Conservation (phyloP, 2,113 vertebrate species). For the Lontra canadensis region DNA sequence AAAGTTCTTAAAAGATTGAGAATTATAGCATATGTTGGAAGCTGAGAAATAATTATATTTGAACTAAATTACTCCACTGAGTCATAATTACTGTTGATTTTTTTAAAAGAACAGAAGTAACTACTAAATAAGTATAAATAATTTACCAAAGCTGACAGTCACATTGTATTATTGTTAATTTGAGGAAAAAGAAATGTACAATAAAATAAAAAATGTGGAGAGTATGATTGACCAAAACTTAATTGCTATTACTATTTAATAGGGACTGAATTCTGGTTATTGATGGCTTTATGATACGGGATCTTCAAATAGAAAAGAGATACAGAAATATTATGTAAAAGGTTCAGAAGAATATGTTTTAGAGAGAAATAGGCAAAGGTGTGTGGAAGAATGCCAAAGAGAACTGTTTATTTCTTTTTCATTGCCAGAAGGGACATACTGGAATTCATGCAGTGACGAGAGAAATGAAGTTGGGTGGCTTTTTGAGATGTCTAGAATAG, state of each 20-base stretch:
- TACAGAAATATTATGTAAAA: background rate
- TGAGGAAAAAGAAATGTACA: background rate
- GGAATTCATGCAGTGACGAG: background rate
- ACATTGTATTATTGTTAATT: background rate
- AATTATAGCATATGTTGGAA: conserved; percentile 23
- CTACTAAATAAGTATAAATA: background rate
- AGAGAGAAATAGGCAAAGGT: conserved; percentile 9
- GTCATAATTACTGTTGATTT: conserved; percentile 29
- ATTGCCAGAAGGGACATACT: background rate
- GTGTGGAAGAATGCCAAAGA: background rate
- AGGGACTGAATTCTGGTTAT: background rate
- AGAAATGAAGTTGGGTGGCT: background rate
- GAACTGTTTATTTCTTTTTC: background rate
- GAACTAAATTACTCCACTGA: background rate
- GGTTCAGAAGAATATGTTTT: conserved; percentile 7
- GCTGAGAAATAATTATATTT: background rate
- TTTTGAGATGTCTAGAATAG: conserved; percentile 1
- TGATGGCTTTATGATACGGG: background rate
- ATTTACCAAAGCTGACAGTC: background rate
- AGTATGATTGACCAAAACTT: background rate
- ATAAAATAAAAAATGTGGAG: background rate
- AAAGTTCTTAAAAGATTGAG: conserved; percentile 25
- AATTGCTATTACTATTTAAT: background rate
- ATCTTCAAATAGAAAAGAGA: conserved; percentile 19
- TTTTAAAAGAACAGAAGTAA: conserved; percentile 25